Conservation (phyloP, 2,888 invertebrate species). For the Mechanitis mazaeus region DNA sequence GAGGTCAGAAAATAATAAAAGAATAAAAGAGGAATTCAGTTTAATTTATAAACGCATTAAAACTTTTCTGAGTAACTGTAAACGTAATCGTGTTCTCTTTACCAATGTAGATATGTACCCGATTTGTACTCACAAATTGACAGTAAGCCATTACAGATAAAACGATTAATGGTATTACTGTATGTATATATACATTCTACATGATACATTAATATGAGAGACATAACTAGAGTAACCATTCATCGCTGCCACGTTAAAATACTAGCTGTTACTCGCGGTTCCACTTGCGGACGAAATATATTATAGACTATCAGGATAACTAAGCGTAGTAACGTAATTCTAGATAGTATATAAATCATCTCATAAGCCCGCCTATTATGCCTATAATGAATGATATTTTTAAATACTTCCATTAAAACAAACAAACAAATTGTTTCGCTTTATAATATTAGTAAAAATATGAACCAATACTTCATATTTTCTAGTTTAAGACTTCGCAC, state of each 20-base stretch:
- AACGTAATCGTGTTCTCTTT: constrained; percentile 9
- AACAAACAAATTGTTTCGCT: no score
- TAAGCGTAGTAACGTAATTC: no score
- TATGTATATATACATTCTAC: constrained; percentile 18
- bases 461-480: no score
- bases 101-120: constrained; percentile 20
- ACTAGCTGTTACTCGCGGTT: no score
- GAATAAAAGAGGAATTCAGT: not conserved
- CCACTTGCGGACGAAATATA: no score
- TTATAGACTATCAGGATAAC: no score
- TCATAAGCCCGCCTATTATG: no score
- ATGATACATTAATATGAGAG: not conserved
- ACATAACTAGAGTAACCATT: not conserved
- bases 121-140: constrained; percentile 28
- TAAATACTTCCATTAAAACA: no score
- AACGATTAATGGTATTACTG: constrained; percentile 31
- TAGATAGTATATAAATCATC: no score
- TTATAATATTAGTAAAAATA: no score
- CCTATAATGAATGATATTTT: no score
- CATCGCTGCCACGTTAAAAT: not conserved
- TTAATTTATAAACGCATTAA: not conserved
- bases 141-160: constrained; percentile 32
- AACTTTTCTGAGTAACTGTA: constrained; percentile 18
- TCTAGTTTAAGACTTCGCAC: no score
- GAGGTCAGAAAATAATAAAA: not conserved